These are phyloP conservation scores for Pterostichus madidus DNA, from an alignment of 2,888 invertebrate species.

Conservation along the genomic window DNA sequence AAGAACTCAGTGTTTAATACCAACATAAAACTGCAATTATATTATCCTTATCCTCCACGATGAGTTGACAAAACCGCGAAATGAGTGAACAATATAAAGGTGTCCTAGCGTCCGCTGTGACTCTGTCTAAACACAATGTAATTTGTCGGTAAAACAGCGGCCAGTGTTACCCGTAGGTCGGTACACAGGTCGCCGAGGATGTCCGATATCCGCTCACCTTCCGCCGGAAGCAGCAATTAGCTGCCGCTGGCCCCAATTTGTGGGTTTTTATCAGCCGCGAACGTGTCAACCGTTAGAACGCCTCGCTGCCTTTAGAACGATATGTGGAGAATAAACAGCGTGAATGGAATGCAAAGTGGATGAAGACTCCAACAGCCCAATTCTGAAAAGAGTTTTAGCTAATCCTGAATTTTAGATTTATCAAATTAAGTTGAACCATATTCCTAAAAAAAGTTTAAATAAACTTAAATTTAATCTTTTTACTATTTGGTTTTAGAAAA, in stretches of 20 bases:
- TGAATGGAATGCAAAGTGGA: no score
- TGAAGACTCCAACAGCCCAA: no score
- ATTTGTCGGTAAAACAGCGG: slow-evolving; percentile 36
- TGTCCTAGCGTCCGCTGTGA: slow-evolving; percentile 13
- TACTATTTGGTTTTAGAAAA: no score
- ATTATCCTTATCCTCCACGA: neutral
- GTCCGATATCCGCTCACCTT: slow-evolving; percentile 34
- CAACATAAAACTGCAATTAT: neutral
- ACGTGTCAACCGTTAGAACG: slow-evolving; percentile 48
- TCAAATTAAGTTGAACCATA: no score
- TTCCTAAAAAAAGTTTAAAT: no score
- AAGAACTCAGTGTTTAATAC: no score
- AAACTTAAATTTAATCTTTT: no score
- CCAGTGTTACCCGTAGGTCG: neutral
- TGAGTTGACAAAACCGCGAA: neutral
- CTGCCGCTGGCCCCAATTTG: slow-evolving; percentile 32
- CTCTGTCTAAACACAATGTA: slow-evolving; percentile 27
- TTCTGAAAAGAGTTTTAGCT: no score
- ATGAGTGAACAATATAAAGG: slow-evolving; percentile 29
- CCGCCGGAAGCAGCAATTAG: slow-evolving; percentile 53
- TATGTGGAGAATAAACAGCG: no score
- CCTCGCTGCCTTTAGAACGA: neutral
- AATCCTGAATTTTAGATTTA: no score
- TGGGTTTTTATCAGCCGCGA: slow-evolving; percentile 36
- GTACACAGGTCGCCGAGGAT: slow-evolving; percentile 15